phyloP scores from a whole-genome alignment of 1,140 invertebrate species.

The Cydia pomonella region DNA sequence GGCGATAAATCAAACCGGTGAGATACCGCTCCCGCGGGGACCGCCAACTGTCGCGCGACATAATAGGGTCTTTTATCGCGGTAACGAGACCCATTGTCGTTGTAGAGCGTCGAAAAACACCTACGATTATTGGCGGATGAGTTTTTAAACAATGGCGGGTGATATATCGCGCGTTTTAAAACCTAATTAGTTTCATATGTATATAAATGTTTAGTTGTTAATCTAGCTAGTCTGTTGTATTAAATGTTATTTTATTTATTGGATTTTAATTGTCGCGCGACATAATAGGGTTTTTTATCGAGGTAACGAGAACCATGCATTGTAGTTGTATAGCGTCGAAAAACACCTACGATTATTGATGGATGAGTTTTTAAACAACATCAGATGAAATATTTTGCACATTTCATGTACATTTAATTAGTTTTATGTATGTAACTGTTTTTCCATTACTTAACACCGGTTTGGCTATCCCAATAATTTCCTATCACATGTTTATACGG shows the following conservation, averaged over 20 bases:
- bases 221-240: neutral
- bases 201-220: neutral
- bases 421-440: neutral
- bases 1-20: slow-evolving; percentile 29
- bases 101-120: slow-evolving; percentile 24
- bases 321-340: slow-evolving; percentile 12
- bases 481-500: too few relatives aligned
- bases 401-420: neutral
- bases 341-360: slow-evolving; percentile 28
- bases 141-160: slow-evolving; percentile 4
- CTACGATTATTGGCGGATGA: slow-evolving; percentile 28
- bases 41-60: slow-evolving; percentile 29
- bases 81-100: slow-evolving; percentile 28
- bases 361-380: neutral
- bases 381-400: neutral
- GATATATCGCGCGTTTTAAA: neutral
- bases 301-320: slow-evolving; percentile 17
- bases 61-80: slow-evolving; percentile 31
- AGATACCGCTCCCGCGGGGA: slow-evolving; percentile 15
- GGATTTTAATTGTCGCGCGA: slow-evolving; percentile 12
- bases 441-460: too few relatives aligned
- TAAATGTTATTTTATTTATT: neutral
- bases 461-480: too few relatives aligned
- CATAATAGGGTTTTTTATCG: slow-evolving; percentile 20
- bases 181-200: neutral